Evolutionary conservation across 2,888 invertebrate genomes (phyloP).

Genomic region (Macropis europaea): DNA sequence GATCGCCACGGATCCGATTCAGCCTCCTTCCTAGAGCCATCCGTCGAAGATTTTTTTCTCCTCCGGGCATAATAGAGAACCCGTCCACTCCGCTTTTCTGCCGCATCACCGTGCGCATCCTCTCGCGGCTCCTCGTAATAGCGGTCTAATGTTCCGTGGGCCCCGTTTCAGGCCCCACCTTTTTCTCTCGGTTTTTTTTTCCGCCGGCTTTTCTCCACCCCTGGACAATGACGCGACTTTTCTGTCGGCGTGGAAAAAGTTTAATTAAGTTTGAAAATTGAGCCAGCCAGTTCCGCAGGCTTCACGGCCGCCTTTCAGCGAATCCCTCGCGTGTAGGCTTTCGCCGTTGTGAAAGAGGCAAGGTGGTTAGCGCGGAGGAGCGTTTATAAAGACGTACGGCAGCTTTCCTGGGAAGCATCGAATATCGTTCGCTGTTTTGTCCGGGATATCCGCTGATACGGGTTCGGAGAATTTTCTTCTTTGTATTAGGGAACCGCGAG

Average conservation of each 20-base stretch:
- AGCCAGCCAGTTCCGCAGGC: neutral
- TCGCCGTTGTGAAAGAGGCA: neutral
- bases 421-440: no score
- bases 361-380: neutral
- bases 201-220: conserved; percentile 9
- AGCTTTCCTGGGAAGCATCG: neutral
- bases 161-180: conserved; percentile 10
- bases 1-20: conserved; percentile 53
- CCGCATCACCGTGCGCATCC: conserved; percentile 67
- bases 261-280: conserved; percentile 43
- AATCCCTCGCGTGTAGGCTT: conserved; percentile 5
- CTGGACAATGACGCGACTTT: conserved; percentile 46
- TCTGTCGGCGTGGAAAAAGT: conserved; percentile 14
- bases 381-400: neutral
- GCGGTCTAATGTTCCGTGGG: conserved; percentile 50
- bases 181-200: conserved; percentile 2
- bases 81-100: conserved; percentile 68
- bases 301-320: neutral
- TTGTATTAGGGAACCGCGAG: neutral
- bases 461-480: neutral
- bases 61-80: conserved; percentile 68
- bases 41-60: conserved; percentile 52
- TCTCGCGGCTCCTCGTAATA: conserved; percentile 47
- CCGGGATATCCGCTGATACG: no score
- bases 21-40: conserved; percentile 40